Evolutionary conservation across 2,888 invertebrate genomes (phyloP).

Genomic region (Fissipunctia ypsillon): DNA sequence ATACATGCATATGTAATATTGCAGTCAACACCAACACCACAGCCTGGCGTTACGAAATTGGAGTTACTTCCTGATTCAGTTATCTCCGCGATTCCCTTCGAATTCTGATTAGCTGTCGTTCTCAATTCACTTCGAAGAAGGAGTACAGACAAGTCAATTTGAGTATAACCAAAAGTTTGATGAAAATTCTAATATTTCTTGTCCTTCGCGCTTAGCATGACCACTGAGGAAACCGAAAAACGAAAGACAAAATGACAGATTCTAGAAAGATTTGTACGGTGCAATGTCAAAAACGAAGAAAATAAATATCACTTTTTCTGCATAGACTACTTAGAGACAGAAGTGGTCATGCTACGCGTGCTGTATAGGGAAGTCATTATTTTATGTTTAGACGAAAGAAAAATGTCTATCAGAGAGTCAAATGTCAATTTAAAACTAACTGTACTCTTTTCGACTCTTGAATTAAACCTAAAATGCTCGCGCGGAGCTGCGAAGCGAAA

Average conservation of each 20-base stretch:
- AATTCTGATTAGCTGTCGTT: slow-evolving; percentile 44
- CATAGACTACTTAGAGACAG: too few relatives aligned
- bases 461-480: neutral
- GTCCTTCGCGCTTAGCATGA: neutral
- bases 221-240: neutral
- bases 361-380: too few relatives aligned
- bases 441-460: too few relatives aligned
- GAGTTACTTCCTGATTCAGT: slow-evolving; percentile 39
- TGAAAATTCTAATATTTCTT: slow-evolving; percentile 1
- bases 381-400: neutral
- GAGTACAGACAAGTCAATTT: slow-evolving; percentile 6
- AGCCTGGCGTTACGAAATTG: slow-evolving; percentile 15
- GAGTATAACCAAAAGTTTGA: neutral
- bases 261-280: too few relatives aligned
- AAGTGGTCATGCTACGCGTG: too few relatives aligned
- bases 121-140: slow-evolving; percentile 22
- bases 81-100: slow-evolving; percentile 19
- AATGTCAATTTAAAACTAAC: slow-evolving; percentile 4
- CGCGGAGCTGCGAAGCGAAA: slow-evolving; percentile 10
- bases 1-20: neutral
- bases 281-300: too few relatives aligned
- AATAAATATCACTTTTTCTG: too few relatives aligned
- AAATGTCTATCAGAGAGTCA: neutral
- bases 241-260: neutral
- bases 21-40: slow-evolving; percentile 17